Evolutionary conservation across 2,113 vertebrate genomes (phyloP), one percentile per base, ranked within the genome.

Genomic region (Callospermophilus lateralis): DNA sequence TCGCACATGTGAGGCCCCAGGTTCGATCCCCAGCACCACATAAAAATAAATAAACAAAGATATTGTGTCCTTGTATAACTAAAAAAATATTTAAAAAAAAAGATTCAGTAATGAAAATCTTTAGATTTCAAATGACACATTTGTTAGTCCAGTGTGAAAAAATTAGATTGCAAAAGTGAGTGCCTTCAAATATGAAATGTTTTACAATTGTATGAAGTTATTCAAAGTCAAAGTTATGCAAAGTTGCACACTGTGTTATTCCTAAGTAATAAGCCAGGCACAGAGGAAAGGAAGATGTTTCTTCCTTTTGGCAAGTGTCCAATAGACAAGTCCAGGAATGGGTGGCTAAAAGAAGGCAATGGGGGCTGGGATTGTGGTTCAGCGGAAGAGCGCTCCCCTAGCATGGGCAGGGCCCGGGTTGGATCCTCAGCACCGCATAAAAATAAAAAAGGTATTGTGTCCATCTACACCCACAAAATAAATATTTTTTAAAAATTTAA

Each of bases 111-210:
- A 93, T 26, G 84, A 89, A 95, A 84, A 76, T 93, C 76, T 96
- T 68, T 96, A 70, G 70, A 86, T 55, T 95, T 92, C 85, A 81
- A 78, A 89, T 65, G 22, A 83, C 58, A 37, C 17, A 90, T 72
- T 68, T 39, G 24, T 58, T 72, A 37, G 65, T 80, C 65, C 94
- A 95, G 67, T 42, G 73, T 77, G 51, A 84, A 86, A 58, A 58
- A 58, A 22, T 58, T 95, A 26, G 80, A 84, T 58, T 30, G 91
- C 12, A 80, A 92, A 80, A 76, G 20, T 13, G 37, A 73, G 42
- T 84, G 53, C 39, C 45, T 89, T 89, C 77, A 91, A 94, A 96
- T 67, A 63, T 32, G 83, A 97, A 84, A 53, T 63, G 67, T n/a
- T 85, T 90, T 42, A 85, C 37, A 93, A 48, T 22, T 87, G 26